Base-by-base conservation (phyloP, 2,888 invertebrate genomes). In the Amphipoea oculea region DNA sequence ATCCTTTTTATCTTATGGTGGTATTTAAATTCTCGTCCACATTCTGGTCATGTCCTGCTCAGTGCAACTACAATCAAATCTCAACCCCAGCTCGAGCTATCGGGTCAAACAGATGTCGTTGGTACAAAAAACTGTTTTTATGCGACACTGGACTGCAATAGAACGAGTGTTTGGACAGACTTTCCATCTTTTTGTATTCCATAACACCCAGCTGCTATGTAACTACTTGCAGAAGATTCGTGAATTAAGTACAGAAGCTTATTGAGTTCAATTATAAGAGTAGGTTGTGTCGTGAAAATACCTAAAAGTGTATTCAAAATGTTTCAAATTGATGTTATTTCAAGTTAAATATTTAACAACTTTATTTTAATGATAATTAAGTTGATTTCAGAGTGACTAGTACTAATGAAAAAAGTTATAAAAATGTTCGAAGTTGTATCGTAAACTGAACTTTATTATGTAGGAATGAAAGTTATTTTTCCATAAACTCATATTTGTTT, bases 221-320 rank as follows among this genome's bases (percentile, higher is more conserved):
- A 42, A 42, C 45, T 57, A 57, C 9, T 57, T 23, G 4, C 23
- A 54, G 12, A 48, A 48, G 4, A 48, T 48, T 45, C 2, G 73
- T 72, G 71, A 74, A 78, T 86, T 72, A 74, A 78, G 60, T 60
- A 42, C 71, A n/a, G 54, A 60, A 42, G 63, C 73, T 82, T 73
- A 73, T 83, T 71, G 66, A 82, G 70, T 78, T 73, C 62, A 84
- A 74, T 82, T 82, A 63, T 74, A 42, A 78, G 63, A 78, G 71
- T 65, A 76, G 82, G 63, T 86, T 60, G 40, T 62, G 78, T 78
- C 45, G 62, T 54, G 51, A 78, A 78, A 48, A 48, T 48, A 48
- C 3, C 2, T 48, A 48, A 48, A 48, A 4, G 48, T 12, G 12
- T 48, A 12, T 48, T 48, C 12, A 12, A 4, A 48, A 48, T 12